Evolutionary conservation across 2,888 invertebrate species (phyloP), one percentile per base, ranked within the genome.

Genomic region (Horisme vitalbata): DNA sequence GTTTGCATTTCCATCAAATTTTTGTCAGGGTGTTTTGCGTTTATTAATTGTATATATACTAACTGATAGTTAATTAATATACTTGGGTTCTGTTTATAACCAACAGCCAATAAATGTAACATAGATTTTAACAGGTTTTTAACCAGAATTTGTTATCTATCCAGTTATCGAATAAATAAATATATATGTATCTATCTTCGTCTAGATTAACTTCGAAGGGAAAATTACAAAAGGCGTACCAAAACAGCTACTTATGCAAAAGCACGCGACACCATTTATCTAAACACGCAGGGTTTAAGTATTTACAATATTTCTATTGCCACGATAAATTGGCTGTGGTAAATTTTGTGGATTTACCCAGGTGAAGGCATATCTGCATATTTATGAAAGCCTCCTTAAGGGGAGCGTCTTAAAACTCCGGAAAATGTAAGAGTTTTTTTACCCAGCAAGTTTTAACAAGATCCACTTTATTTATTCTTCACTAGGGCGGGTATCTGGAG

Each of bases 361-460:
- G 87, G 88, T 88, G 86, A 87, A 77, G 75, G 83, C 77, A 86
- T 86, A 87, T 87, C 87, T 88, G 83, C 85, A 88, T 88, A 88
- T 88, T 87, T 89, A 89, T 86, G 83, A 79, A 57, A 80, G 83
- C 80, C 77, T 77, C 76, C 78, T 83, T 79, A 77, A 81, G 82
- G 86, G 83, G 83, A 79, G 79, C 75, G 72, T 72, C 76, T 78
- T 81, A 87, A 85, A 85, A 82, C 74, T 79, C 76, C 75, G 80
- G 81, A 84, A 63, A 86, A 83, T 79, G 73, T 76, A 71, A 68
- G 73, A 73, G 73, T 76, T 81, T 77, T 82, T 76, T 75, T 75
- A 64, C 70, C 77, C 76, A 72, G 72, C 79, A 80, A 86, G 79
- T 84, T 87, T 87, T 88, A 89, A 89, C 87, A 87, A 88, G 86